Base-by-base conservation (phyloP, 2,888 invertebrate genomes). In the Acrobasis suavella region DNA sequence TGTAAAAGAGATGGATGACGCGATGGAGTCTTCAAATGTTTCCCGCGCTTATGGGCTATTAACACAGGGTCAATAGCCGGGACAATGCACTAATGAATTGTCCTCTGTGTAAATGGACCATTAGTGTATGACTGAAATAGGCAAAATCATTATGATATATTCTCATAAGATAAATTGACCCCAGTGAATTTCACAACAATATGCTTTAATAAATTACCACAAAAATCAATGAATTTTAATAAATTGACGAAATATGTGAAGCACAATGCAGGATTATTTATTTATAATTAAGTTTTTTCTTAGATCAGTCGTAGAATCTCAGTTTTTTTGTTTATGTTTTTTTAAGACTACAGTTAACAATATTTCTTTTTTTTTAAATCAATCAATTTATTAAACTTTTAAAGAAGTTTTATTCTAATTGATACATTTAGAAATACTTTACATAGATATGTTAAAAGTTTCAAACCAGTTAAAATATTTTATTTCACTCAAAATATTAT, bases 241-340 rank as follows among this genome's bases (percentile, higher is more conserved):
- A 56, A 60, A 63, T 56, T 14, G 17, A 42, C 42, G 2, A 46
- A 56, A 65, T 67, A 69, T 65, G 73, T 75, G 64, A 77, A 81
- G 81, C 80, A 82, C 85, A 83, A 83, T 81, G 81, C 80, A 81
- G 78, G 75, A 54, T 55, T 52, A 62, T 62, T 72, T 73, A 77
- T 80, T 82, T 78, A 78, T 80, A 78, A 61, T 63, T 72, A 76
- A 78, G 73, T 72, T 60, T 74, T 72, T 66, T 70, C 70, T 70
- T 83, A 83, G 81, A 79, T 78, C 75, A 73, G 71, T 64, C 75
- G 74, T 86, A 83, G 88, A 89, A 89, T 89, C 89, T 89, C 89
- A 86, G 69, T 76, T 78, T 69, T 72, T 69, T 71, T 72, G 69
- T 67, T 68, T 67, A 67, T 68, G 63, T 72, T 68, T 22, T n/a